Evolutionary conservation across 1,140 invertebrate species (phyloP), one percentile per base, ranked within the genome.

Genomic region (Drosophila hydei): DNA sequence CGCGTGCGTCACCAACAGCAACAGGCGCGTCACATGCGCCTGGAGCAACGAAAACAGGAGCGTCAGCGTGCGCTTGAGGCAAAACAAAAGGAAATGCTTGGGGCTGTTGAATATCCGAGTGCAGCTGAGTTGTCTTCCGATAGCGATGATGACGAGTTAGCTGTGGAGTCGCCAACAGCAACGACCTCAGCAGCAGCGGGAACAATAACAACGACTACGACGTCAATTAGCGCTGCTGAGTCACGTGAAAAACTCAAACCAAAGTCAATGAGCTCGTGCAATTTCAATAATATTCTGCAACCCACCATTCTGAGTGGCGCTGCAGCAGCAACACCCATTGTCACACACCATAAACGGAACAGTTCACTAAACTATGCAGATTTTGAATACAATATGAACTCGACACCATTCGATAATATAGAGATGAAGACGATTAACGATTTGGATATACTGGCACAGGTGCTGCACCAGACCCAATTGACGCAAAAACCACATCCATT

Each of bases 351-450:
- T 67, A 75, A 79, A 30, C 72, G 72, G 11, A 91, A 88, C 19
- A 88, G 79, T 48, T 79, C 80, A 51, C 92, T 96, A 56, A 94
- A 95, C 77, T 94, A 94, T 85, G 94, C 94, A 42, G 96, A 97
- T 89, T 98, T 98, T 93, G 96, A 97, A 92, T 95, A 96, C 90
- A 96, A 97, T 90, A 81, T 85, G 83, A 97, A 96, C 50, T 97
- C 96, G 14, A 97, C 96, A 90, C 97, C 97, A 0, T 98, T 97
- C 92, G 97, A 98, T 92, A 96, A 97, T 92, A 94, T 97, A 92
- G 96, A 97, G 93, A 90, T 98, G 25, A 97, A 97, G 92, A 97
- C 96, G 36, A 96, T 98, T 42, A 97, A 98, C 92, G 96, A 97
- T 91, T 94, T 97, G 92, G 96, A 97, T 91, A 94, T 97, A 90